Evolutionary conservation across 2,113 vertebrate genomes (phyloP).

Genomic region (zebrafish (Danio rerio)): GRCz12tu NC_133200.1:17917001-17917500

Average conservation of each 20-base stretch:
- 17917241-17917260: slow-evolving; percentile 74
- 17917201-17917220: slow-evolving; percentile 76
- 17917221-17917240: slow-evolving; percentile 68
- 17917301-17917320: slow-evolving; percentile 75
- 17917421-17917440: slow-evolving; percentile 74
- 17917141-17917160: slow-evolving; percentile 59
- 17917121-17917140: slow-evolving; percentile 38
- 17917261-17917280: slow-evolving; percentile 73
- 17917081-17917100: not conserved
- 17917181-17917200: slow-evolving; percentile 81
- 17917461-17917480: slow-evolving; percentile 73
- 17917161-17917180: slow-evolving; percentile 72
- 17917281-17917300: slow-evolving; percentile 79
- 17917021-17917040: slow-evolving; percentile 10
- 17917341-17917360: slow-evolving; percentile 75
- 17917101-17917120: slow-evolving; percentile 12
- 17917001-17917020: slow-evolving; percentile 19
- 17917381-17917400: slow-evolving; percentile 81
- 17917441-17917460: slow-evolving; percentile 78
- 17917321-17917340: slow-evolving; percentile 71
- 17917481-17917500: slow-evolving; percentile 61
- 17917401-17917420: slow-evolving; percentile 75
- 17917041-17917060: slow-evolving; percentile 38
- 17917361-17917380: slow-evolving; percentile 76
- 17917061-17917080: slow-evolving; percentile 1